These are phyloP conservation scores for Eriocheir sinensis DNA, from an alignment of 1,140 invertebrate genomes.

Conservation along the genomic window DNA sequence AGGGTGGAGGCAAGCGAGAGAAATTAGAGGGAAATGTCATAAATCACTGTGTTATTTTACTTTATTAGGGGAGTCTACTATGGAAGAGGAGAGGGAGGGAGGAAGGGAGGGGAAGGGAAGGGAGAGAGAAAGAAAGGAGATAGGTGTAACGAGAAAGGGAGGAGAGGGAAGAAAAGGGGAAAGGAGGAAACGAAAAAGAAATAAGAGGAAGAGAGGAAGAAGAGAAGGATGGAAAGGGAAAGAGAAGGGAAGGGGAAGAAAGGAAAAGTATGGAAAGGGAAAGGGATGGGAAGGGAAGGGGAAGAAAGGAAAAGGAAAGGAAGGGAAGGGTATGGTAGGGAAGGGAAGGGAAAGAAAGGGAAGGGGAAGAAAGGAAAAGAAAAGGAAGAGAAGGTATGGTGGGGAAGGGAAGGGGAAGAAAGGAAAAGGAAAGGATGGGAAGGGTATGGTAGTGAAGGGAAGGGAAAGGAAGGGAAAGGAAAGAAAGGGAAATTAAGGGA, in stretches of 20 bases:
- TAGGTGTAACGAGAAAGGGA: background rate
- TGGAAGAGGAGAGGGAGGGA: background rate
- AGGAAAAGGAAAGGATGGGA: too few relatives aligned
- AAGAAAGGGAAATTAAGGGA: too few relatives aligned
- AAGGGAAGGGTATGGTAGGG: background rate
- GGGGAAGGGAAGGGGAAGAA: background rate
- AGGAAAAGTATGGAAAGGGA: background rate
- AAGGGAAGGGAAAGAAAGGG: too few relatives aligned
- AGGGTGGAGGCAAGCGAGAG: background rate
- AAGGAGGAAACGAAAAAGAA: background rate
- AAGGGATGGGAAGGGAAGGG: background rate
- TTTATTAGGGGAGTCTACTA: background rate
- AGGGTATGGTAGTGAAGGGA: background rate
- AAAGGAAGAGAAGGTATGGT: background rate
- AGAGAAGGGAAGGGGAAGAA: too few relatives aligned
- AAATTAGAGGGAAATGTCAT: background rate
- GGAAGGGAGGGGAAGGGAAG: background rate
- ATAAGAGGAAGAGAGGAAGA: background rate
- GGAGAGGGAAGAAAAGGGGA: background rate
- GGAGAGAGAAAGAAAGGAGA: background rate
- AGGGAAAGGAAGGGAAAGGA: too few relatives aligned
- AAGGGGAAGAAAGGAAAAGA: too few relatives aligned
- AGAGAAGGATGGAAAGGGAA: background rate
- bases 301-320: too few relatives aligned
- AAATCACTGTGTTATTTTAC: conserved; percentile 26